A percentile compares a stretch with the other conserved stretches of the same genome.
Conservation (phyloP, 2,113 vertebrate species). For the Mormoops blainvillei region DNA sequence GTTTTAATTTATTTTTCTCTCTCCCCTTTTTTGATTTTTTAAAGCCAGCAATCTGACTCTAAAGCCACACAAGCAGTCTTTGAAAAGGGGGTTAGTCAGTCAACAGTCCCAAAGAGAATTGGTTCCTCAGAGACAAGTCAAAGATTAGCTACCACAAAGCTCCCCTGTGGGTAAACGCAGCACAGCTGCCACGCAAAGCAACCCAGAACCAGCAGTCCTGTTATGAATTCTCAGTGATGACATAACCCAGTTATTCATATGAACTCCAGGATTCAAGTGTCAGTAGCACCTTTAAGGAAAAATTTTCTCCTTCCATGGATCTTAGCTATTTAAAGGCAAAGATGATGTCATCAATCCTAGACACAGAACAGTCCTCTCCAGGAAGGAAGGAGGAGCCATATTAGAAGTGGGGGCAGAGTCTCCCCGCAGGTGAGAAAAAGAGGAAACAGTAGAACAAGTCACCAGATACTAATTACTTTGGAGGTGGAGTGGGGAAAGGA, state of each 20-base stretch:
- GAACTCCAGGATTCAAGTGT: not conserved
- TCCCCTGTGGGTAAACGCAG: not conserved
- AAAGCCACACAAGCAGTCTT: constrained; percentile 22
- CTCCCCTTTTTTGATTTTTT: not conserved
- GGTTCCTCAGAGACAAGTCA: not conserved
- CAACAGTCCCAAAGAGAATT: not conserved
- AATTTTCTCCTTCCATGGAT: not conserved
- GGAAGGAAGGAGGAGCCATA: not conserved
- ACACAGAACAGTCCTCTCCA: not conserved
- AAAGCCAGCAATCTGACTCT: constrained; percentile 31
- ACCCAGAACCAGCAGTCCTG: not conserved
- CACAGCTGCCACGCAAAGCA: not conserved
- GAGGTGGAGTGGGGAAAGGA: not conserved
- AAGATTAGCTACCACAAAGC: not conserved
- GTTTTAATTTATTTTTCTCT: constrained; percentile 39
- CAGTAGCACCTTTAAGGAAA: not conserved
- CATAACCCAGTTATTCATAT: not conserved
- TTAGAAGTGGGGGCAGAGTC: not conserved
- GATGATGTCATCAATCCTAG: not conserved
- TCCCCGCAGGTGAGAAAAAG: not conserved
- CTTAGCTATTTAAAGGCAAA: not conserved
- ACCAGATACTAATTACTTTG: not conserved
- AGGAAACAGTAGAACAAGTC: not conserved
- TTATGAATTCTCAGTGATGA: not conserved
- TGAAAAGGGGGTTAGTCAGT: constrained; percentile 10